Base-by-base conservation (phyloP, 2,888 invertebrate genomes). In the Heliconius erato region DNA sequence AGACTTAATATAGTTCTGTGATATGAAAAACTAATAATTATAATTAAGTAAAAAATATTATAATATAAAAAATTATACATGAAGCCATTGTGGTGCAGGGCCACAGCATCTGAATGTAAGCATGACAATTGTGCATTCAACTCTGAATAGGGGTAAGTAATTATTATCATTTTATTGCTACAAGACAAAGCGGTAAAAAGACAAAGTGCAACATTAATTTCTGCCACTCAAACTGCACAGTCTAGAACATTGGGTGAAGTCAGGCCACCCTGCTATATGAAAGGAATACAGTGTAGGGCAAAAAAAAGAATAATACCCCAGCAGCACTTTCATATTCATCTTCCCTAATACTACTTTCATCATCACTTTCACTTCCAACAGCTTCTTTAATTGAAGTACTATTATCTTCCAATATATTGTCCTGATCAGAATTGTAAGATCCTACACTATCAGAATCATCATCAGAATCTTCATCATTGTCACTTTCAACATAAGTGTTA, bases 401-500 rank as follows among this genome's bases (percentile, higher is more conserved):
- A 69, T n/a, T n/a, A n/a, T 63, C 79, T 63, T 23, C 35, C 26
- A 59, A 76, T 32, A 12, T 26, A 16, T 71, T 54, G 12, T 26
- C 67, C 63, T 83, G 87, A 40, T 72, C 86, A 84, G 65, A 88
- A 78, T 89, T 84, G 35, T 82, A 19, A 72, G 44, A 28, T 26
- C 16, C 72, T 49, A 49, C 7, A 2, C 26, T 76, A 32, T 59
- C 32, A 63, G 35, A 76, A 12, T 76, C 76, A 63, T 76, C 59
- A 59, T 59, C 14, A 35, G 35, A 6, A 35, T 63, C 35, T 12
- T 59, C 74, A 63, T 76, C 90, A 49, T 93, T 93, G 88, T 93
- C 94, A 88, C 92, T 94, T 14, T 91, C 90, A 16, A 87, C 90
- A 28, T 87, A 87, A 44, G 87, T 89, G 23, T 78, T 88, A 77